These are phyloP conservation scores for Ispidina lecontei DNA, from an alignment of 2,797 vertebrate species.

Conservation along the genomic window DNA sequence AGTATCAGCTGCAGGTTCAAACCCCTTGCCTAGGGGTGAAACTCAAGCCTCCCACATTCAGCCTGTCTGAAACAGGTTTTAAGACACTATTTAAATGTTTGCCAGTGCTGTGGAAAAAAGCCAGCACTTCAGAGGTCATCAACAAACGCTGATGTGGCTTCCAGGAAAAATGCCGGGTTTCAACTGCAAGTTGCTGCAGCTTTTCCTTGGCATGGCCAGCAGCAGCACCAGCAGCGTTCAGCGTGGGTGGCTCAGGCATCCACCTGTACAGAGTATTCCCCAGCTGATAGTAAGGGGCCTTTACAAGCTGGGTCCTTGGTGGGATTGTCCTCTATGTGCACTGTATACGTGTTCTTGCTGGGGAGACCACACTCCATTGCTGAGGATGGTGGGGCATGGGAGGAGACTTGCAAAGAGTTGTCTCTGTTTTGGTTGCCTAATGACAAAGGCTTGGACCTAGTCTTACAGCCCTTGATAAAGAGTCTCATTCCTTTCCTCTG, in stretches of 20 bases:
- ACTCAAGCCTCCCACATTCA: neutral
- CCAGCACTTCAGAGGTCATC: neutral
- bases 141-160: neutral
- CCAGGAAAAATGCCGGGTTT: neutral
- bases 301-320: neutral
- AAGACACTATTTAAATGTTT: neutral
- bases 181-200: neutral
- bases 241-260: neutral
- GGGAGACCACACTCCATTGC: neutral
- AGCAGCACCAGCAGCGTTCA: fast-evolving
- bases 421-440: neutral
- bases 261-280: neutral
- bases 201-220: neutral
- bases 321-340: fast-evolving
- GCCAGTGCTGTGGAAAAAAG: neutral
- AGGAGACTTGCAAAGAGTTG: neutral
- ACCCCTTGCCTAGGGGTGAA: neutral
- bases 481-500: neutral
- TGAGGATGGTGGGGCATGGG: neutral
- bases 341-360: fast-evolving
- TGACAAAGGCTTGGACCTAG: neutral
- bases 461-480: neutral
- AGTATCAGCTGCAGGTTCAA: neutral
- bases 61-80: neutral
- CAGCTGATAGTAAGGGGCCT: neutral